Conservation (phyloP, 2,888 invertebrate genomes). For the Philereme transversata region DNA sequence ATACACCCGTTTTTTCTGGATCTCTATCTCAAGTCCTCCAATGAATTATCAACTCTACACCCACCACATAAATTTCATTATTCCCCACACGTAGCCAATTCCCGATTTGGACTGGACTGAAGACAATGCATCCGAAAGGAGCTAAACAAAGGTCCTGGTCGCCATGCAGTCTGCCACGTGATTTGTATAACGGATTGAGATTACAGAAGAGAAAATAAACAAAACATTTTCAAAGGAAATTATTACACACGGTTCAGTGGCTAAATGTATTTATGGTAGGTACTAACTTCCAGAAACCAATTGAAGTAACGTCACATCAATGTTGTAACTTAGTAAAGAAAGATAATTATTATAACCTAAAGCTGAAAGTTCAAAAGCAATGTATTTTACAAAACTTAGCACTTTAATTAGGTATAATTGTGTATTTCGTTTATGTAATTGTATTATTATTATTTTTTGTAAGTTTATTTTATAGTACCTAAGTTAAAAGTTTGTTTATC, state of each 20-base stretch:
- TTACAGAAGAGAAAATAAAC: conserved; percentile 18
- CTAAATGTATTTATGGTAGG: not conserved
- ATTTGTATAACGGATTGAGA: conserved; percentile 25
- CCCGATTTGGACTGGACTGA: conserved; percentile 25
- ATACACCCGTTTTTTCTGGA: no score
- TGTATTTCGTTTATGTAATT: no score
- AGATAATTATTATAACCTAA: no score
- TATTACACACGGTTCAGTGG: conserved; percentile 8
- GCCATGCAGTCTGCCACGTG: conserved; percentile 52
- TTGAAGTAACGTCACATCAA: no score
- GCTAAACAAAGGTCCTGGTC: conserved; percentile 50
- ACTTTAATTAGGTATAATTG: no score
- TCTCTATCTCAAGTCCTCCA: not conserved
- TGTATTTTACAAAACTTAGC: no score
- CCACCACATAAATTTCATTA: conserved; percentile 13
- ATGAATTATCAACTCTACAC: conserved; percentile 19
- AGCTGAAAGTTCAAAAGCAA: no score
- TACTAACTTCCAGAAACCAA: not conserved
- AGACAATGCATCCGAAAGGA: conserved; percentile 26
- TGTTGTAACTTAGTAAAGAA: no score
- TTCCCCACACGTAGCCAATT: conserved; percentile 23
- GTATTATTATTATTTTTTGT: no score
- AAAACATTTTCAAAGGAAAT: conserved; percentile 13
- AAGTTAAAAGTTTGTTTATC: no score
- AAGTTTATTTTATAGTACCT: no score